A percentile compares a stretch with the other conserved stretches of the same genome.
phyloP scores from a whole-genome alignment of 2,113 vertebrate species.

The Cyanoderma ruficeps region DNA sequence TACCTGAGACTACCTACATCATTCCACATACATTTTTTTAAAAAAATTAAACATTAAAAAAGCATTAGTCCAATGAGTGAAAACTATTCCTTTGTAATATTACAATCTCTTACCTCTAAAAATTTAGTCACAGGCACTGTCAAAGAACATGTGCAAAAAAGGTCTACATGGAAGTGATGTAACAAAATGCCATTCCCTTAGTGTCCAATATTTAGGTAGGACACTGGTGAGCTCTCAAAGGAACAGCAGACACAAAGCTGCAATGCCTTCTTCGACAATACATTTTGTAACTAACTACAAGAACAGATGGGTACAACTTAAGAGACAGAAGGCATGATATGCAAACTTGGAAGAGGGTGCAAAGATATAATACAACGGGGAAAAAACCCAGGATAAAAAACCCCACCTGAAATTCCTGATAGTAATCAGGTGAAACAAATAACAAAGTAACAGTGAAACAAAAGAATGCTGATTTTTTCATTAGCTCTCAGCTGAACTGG shows the following conservation, averaged over 20 bases:
- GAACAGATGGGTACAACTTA: background rate
- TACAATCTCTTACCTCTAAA: background rate
- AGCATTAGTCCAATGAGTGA: background rate
- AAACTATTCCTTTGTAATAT: background rate
- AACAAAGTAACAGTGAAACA: background rate
- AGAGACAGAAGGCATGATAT: background rate
- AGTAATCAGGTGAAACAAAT: background rate
- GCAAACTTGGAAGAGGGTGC: background rate
- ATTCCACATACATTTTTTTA: background rate
- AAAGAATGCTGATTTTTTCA: background rate
- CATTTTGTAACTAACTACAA: background rate
- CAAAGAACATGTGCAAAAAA: background rate
- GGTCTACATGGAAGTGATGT: background rate
- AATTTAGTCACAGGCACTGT: background rate
- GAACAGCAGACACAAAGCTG: background rate
- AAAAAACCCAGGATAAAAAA: background rate
- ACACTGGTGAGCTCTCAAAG: background rate
- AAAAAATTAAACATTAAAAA: no score
- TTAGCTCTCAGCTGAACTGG: background rate
- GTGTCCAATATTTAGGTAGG: background rate
- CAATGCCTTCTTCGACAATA: background rate
- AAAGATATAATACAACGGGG: background rate
- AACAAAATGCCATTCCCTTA: background rate
- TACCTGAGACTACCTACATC: background rate
- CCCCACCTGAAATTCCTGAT: background rate